These are phyloP conservation scores for Luidia sarsii DNA, from an alignment of 53 echinoderm and acorn worm species.

Conservation along the genomic window DNA sequence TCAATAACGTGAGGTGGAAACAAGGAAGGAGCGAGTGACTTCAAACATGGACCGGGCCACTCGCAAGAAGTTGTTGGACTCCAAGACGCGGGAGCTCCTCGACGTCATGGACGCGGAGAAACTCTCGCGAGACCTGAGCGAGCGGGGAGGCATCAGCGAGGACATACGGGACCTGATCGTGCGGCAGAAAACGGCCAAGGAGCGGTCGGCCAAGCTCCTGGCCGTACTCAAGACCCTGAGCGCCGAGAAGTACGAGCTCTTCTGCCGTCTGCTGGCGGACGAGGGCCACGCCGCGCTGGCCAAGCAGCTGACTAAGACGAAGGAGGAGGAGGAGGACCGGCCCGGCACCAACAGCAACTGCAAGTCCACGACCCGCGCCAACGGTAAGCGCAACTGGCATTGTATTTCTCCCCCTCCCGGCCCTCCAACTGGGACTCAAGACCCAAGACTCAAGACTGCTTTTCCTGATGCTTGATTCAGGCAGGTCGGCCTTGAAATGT, in stretches of 20 bases:
- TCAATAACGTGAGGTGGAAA: too few relatives aligned
- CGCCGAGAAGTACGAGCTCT: conserved; percentile 10
- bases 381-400: too few relatives aligned
- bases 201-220: conserved; percentile 8
- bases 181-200: neutral
- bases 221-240: conserved; percentile 20
- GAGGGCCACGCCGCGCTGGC: conserved; percentile 22
- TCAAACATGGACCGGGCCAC: conserved; percentile 25
- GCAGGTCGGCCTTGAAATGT: too few relatives aligned
- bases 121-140: conserved; percentile 8
- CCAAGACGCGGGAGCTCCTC: neutral
- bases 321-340: neutral
- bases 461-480: too few relatives aligned
- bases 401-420: too few relatives aligned
- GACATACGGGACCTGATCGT: conserved; percentile 28
- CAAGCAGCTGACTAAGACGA: neutral
- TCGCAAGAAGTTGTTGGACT: conserved; percentile 24
- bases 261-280: conserved; percentile 1
- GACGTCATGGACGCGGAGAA: conserved; percentile 20
- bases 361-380: neutral
- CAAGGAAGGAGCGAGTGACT: too few relatives aligned
- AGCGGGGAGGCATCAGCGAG: conserved; percentile 15
- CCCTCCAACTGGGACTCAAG: too few relatives aligned
- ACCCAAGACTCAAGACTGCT: too few relatives aligned
- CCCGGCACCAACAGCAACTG: neutral